A percentile compares a stretch with the other conserved stretches of the same genome.
These are phyloP conservation scores for Nasonia giraulti DNA, from an alignment of 1,140 invertebrate genomes.

Conservation along the genomic window DNA sequence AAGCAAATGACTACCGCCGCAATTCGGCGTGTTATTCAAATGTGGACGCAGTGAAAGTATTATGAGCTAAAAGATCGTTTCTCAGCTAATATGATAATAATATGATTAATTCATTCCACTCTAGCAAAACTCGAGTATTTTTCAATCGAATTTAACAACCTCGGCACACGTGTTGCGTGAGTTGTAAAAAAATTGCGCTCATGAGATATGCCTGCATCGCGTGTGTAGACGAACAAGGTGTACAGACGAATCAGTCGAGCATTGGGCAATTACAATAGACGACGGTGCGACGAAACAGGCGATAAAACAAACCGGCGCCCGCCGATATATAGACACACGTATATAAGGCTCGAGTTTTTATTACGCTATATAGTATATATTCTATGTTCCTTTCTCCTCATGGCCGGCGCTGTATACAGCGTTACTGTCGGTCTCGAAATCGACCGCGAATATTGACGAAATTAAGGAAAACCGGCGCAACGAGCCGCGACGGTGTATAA, in stretches of 20 bases:
- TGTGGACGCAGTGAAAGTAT: background rate
- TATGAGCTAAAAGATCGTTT: background rate
- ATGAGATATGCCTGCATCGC: background rate
- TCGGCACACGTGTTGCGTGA: background rate
- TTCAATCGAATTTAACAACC: too few relatives aligned
- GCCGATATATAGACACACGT: background rate
- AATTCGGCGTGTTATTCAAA: background rate
- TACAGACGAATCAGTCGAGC: background rate
- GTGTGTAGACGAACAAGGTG: background rate
- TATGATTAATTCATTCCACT: too few relatives aligned
- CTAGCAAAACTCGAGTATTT: too few relatives aligned
- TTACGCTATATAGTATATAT: background rate
- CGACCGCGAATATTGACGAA: constrained; percentile 31
- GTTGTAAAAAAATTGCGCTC: background rate
- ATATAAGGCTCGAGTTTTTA: background rate
- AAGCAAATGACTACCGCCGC: background rate
- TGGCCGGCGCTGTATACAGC: too few relatives aligned
- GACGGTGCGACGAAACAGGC: background rate
- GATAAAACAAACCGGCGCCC: background rate
- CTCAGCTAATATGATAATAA: too few relatives aligned
- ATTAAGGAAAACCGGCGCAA: constrained; percentile 19
- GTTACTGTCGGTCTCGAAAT: constrained; percentile 2
- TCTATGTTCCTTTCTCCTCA: background rate
- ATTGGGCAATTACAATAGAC: constrained; percentile 16
- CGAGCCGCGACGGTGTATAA: background rate